Percentiles rank a stretch among this genome's conserved stretches.
Evolutionary conservation across 1,140 invertebrate genomes (phyloP).

Genomic region (Calliphora vicina): DNA sequence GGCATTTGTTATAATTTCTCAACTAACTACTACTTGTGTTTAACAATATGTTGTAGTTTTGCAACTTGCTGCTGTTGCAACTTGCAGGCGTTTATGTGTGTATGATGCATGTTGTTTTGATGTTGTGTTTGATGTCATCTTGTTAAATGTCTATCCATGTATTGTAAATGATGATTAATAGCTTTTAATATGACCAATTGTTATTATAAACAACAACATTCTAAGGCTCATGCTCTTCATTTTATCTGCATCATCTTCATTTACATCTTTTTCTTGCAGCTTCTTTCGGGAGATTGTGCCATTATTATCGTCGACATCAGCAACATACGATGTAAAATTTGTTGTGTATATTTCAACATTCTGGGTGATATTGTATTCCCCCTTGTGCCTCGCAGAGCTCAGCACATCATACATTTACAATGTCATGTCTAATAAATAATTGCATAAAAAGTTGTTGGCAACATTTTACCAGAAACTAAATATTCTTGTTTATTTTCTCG

Average conservation of each 20-base stretch:
- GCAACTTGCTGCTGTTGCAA: neutral
- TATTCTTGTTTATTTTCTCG: neutral
- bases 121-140: conserved; percentile 6
- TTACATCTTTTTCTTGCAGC: neutral
- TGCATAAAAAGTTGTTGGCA: neutral
- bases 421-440: conserved; percentile 10
- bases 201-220: conserved; percentile 14
- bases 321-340: neutral
- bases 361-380: too few relatives aligned
- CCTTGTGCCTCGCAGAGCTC: neutral
- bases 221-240: neutral
- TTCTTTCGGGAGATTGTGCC: neutral
- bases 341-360: neutral
- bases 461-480: neutral
- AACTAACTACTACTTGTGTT: neutral
- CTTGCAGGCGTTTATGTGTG: neutral
- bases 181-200: conserved; percentile 29
- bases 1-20: neutral
- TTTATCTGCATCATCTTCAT: neutral
- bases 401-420: neutral
- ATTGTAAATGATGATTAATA: conserved; percentile 30
- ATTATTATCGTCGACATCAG: neutral
- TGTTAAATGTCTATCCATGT: conserved; percentile 8
- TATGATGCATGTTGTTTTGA: neutral
- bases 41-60: neutral